Evolutionary conservation across 2,113 vertebrate species (phyloP).

Genomic region (Sebastes fasciatus): DNA sequence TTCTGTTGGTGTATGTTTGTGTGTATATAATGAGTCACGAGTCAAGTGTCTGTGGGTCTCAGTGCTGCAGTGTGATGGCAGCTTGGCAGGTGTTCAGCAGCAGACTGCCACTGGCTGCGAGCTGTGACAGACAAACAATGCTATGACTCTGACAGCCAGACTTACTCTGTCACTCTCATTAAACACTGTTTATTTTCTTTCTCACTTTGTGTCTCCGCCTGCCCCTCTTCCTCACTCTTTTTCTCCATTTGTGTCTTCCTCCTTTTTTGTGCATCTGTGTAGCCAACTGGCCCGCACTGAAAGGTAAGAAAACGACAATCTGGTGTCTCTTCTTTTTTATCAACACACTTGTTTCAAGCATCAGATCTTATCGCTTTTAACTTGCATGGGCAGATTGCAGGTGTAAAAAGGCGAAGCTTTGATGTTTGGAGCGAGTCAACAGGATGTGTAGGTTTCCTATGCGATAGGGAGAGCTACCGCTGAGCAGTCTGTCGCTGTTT

Average conservation of each 20-base stretch:
- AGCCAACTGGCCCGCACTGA: conserved; percentile 81
- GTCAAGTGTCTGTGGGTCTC: conserved; percentile 21
- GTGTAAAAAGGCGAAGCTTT: neutral
- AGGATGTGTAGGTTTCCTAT: conserved; percentile 27
- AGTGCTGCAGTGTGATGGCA: conserved; percentile 52
- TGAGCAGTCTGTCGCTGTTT: conserved; percentile 17
- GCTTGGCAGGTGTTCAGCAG: conserved; percentile 54
- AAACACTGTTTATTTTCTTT: conserved; percentile 52
- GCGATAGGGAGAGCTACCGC: neutral
- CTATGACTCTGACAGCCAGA: conserved; percentile 52
- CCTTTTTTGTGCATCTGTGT: conserved; percentile 3
- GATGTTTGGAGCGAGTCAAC: conserved; percentile 25
- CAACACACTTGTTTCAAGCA: neutral
- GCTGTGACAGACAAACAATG: conserved; percentile 57
- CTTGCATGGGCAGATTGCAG: neutral
- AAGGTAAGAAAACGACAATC: conserved; percentile 67
- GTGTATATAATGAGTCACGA: conserved; percentile 35
- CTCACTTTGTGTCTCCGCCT: conserved; percentile 32
- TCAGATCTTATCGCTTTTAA: conserved; percentile 1
- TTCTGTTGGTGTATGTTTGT: conserved; percentile 24
- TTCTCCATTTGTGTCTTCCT: conserved; percentile 26
- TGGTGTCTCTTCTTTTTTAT: neutral
- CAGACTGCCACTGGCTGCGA: conserved; percentile 24
- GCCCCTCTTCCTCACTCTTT: neutral
- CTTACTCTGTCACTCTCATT: conserved; percentile 52